These are phyloP conservation scores for Ecliptopera silaceata DNA, from an alignment of 2,888 invertebrate genomes.

Conservation along the genomic window DNA sequence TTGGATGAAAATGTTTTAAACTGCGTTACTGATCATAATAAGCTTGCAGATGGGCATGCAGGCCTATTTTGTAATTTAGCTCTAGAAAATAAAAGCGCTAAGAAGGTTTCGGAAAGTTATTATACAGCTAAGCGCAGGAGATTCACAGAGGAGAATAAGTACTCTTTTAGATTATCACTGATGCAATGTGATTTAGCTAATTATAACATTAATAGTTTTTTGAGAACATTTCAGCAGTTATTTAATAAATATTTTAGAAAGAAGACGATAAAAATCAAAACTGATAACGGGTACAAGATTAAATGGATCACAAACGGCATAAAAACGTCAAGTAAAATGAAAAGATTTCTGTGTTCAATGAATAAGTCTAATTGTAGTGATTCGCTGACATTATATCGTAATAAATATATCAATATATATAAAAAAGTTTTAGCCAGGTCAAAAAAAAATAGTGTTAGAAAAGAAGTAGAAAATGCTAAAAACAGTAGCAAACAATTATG, in stretches of 20 bases:
- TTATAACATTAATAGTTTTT: background rate
- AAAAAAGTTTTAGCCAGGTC: too few relatives aligned
- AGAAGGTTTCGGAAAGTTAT: background rate
- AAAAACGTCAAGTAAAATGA: background rate
- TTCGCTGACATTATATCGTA: background rate
- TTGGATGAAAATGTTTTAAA: background rate
- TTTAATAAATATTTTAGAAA: background rate
- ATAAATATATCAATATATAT: background rate
- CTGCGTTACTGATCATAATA: background rate
- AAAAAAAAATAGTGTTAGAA: background rate
- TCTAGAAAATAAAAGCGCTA: background rate
- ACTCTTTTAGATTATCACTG: background rate
- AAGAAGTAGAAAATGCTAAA: background rate
- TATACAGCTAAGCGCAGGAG: background rate
- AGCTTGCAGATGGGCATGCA: constrained; percentile 6
- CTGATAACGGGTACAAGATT: background rate
- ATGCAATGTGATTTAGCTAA: background rate
- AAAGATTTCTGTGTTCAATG: background rate
- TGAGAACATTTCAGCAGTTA: background rate
- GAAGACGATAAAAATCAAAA: background rate
- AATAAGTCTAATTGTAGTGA: background rate
- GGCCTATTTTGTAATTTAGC: background rate
- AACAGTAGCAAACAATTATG: too few relatives aligned
- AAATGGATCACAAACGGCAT: constrained; percentile 3
- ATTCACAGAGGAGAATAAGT: background rate